phyloP scores from a whole-genome alignment of 2,113 vertebrate species.

The Zingel zingel region DNA sequence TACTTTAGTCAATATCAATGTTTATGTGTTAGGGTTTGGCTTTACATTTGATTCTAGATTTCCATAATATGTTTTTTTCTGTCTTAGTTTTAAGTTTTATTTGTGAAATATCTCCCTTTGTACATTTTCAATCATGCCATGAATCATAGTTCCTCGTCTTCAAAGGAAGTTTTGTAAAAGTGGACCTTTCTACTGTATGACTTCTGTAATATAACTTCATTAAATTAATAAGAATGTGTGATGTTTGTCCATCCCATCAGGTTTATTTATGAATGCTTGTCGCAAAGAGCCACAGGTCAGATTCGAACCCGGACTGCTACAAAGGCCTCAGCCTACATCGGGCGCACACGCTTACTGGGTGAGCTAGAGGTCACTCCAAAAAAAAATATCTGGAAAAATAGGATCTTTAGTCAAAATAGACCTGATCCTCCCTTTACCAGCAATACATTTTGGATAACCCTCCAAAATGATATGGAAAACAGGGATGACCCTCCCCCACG shows the following conservation, averaged over 20 bases:
- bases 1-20: not conserved
- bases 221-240: constrained; percentile 52
- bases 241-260: not conserved
- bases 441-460: too few species aligned
- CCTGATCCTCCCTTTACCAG: too few species aligned
- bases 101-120: not conserved
- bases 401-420: too few species aligned
- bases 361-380: too few species aligned
- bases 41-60: not conserved
- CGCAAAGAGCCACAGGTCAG: too few species aligned
- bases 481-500: too few species aligned
- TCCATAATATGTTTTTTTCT: not conserved
- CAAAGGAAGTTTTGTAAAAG: constrained; percentile 18
- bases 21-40: not conserved
- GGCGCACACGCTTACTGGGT: too few species aligned
- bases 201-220: constrained; percentile 41
- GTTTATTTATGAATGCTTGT: not conserved
- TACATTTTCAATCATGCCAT: not conserved
- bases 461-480: too few species aligned
- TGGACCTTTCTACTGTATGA: constrained; percentile 21
- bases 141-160: constrained; percentile 3
- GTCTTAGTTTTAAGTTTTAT: constrained; percentile 3
- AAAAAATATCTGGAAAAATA: too few species aligned
- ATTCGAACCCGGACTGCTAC: too few species aligned
- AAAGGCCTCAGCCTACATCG: too few species aligned